Evolutionary conservation across 2,797 vertebrate species (phyloP).

Genomic region (Mus minutoides): DNA sequence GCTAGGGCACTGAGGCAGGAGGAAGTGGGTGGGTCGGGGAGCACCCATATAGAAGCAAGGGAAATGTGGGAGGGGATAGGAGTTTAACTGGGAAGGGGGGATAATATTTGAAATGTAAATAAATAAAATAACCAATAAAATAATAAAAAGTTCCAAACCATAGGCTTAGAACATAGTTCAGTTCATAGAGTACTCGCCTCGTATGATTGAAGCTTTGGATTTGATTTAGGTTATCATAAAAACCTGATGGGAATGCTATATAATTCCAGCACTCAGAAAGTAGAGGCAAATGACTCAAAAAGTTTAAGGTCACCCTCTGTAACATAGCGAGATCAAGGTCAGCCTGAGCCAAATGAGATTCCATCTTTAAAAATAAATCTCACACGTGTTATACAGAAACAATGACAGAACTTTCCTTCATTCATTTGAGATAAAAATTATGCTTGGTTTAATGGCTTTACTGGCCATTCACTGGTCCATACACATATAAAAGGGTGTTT

Average conservation of each 20-base stretch:
- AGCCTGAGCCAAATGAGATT: neutral
- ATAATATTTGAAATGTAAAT: too few species aligned
- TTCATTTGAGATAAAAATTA: slow-evolving; percentile 26
- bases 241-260: neutral
- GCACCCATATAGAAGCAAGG: too few species aligned
- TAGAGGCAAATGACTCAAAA: neutral
- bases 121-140: too few species aligned
- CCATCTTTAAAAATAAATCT: neutral
- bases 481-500: neutral
- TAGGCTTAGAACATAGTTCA: neutral
- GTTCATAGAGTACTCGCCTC: neutral
- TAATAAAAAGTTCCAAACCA: neutral
- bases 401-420: slow-evolving; percentile 30
- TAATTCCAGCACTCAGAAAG: neutral
- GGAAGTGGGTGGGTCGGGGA: too few species aligned
- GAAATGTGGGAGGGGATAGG: too few species aligned
- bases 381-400: neutral
- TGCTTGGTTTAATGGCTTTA: neutral
- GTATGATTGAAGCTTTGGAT: neutral
- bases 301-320: neutral
- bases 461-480: neutral
- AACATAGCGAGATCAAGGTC: too few species aligned
- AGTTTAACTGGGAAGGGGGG: too few species aligned
- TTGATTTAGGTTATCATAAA: too few species aligned
- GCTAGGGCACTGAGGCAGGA: too few species aligned